Percentiles rank a stretch among this genome's conserved stretches.
phyloP scores from a whole-genome alignment of 2,888 invertebrate species.

The Onchidella celtica region DNA sequence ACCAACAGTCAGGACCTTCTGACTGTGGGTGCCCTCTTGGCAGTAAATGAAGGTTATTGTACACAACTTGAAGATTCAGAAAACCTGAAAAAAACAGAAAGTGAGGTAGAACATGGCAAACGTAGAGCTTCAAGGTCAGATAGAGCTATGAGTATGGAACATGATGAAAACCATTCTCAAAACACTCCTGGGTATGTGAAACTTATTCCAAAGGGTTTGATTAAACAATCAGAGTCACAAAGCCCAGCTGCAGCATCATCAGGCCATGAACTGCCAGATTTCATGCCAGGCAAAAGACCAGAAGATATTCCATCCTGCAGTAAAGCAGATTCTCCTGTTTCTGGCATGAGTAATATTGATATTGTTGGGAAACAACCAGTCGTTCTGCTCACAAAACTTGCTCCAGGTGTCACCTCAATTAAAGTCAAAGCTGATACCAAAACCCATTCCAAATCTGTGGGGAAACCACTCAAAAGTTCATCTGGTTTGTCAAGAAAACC shows the following conservation, averaged over 20 bases:
- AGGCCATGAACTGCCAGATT: not conserved
- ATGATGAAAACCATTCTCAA: no score
- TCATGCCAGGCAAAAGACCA: not conserved
- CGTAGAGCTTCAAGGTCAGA: not conserved
- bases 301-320: constrained; percentile 34
- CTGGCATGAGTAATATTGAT: not conserved
- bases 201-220: not conserved
- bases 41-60: no score
- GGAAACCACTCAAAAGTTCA: not conserved
- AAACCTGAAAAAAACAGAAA: not conserved
- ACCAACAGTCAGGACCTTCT: not conserved
- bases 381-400: constrained; percentile 21
- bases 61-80: no score
- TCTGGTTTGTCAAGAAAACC: not conserved
- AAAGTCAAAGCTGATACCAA: not conserved
- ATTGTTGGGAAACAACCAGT: constrained; percentile 22
- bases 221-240: not conserved
- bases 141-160: not conserved
- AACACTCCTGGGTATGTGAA: not conserved
- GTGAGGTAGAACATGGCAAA: not conserved
- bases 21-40: not conserved
- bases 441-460: not conserved
- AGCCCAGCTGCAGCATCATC: not conserved
- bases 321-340: not conserved
- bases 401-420: not conserved